Evolutionary conservation across 2,888 invertebrate species (phyloP), one percentile per base, ranked within the genome.

Genomic region (Cistogaster globosa): DNA sequence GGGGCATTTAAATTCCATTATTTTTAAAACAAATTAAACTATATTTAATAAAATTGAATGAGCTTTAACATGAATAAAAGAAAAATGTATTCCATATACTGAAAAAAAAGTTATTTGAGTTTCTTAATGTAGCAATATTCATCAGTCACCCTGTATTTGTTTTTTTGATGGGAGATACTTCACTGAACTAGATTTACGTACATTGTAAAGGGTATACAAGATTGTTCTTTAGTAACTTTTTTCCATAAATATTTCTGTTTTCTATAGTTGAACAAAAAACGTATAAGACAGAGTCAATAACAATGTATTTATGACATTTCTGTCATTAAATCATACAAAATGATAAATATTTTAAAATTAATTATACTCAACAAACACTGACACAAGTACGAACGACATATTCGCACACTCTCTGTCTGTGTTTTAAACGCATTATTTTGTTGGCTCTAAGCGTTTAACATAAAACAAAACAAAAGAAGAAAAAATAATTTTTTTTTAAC

Each of bases 401-500:
- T 32, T 36, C 26, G 51, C 26, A 53, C 22, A 2, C 36, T 58
- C 22, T 26, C 51, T 60, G 32, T 14, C 36, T 18, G 72, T 60
- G 45, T 51, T 57, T 71, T 48, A 48, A 48, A 76, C 60, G 51
- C 67, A 68, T 60, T 77, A 68, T 77, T 68, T 77, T 77, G 68
- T 60, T 77, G 77, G 77, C 77, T 77, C 60, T 51, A 60, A 68
- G 36, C 48, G 20, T 76, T 36, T 7, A 48, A 22, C 36, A 76
- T 38, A 76, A 45, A 67, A 20, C 11, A 38, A 68, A 26, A 26
- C 26, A 26, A 26, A 26, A 26, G 26, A 26, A 26, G 1, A 26
- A 26, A 26, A 77, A 78, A 78, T 62, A 69, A 78, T 53, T 78
- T 78, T 69, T 62, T 78, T 69, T 32, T 65, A 72, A 32, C 65